Evolutionary conservation across 2,888 invertebrate species (phyloP).

Genomic region (Myopa tessellatipennis): DNA sequence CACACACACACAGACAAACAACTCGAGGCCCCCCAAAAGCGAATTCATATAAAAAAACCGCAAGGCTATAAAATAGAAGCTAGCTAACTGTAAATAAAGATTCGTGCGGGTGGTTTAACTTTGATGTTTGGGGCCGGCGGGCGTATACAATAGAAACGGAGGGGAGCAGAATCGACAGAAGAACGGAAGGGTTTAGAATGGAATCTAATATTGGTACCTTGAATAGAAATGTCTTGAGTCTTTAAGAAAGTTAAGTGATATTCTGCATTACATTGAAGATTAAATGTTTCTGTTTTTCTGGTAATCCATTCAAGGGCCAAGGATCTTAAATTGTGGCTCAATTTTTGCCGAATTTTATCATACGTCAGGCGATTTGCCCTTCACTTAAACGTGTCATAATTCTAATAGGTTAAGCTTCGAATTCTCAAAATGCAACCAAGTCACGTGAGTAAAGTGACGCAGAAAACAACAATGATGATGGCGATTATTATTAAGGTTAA

Average conservation of each 20-base stretch:
- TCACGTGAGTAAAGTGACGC: too few relatives aligned
- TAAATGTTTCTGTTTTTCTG: not conserved
- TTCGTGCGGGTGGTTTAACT: not conserved
- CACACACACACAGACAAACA: constrained; percentile 1
- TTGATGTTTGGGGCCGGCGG: constrained; percentile 12
- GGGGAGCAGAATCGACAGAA: not conserved
- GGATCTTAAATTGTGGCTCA: not conserved
- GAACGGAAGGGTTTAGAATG: not conserved
- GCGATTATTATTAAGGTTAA: not conserved
- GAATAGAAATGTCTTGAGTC: not conserved
- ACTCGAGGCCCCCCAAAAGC: not conserved
- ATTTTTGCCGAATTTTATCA: not conserved
- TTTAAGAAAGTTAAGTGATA: not conserved
- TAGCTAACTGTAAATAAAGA: constrained; percentile 26
- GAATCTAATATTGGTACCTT: not conserved
- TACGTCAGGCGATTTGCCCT: not conserved
- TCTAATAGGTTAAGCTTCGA: constrained; percentile 12
- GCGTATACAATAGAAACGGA: not conserved
- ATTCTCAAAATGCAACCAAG: not conserved
- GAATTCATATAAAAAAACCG: constrained; percentile 3
- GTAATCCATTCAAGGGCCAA: not conserved
- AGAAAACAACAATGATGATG: not conserved
- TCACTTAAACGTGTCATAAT: not conserved
- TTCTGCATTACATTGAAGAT: not conserved
- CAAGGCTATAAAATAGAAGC: constrained; percentile 33